phyloP scores from a whole-genome alignment of 2,797 vertebrate species.

The Eidolon dupreanum region DNA sequence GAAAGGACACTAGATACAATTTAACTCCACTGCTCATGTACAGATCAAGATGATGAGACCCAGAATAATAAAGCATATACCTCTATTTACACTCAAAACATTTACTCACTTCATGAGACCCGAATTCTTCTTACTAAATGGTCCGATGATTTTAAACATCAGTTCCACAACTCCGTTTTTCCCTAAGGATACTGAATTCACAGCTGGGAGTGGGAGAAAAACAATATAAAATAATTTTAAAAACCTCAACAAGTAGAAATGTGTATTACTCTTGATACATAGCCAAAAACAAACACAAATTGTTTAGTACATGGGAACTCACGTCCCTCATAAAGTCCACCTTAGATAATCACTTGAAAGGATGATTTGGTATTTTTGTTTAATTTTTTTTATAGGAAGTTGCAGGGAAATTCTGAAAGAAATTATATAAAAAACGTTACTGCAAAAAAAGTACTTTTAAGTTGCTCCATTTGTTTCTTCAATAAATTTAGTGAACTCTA shows the following conservation, averaged over 20 bases:
- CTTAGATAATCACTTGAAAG: neutral
- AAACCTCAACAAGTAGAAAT: neutral
- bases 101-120: constrained; percentile 94
- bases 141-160: constrained; percentile 95
- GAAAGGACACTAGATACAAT: neutral
- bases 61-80: neutral
- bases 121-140: constrained; percentile 96
- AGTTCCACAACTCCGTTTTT: constrained; percentile 96
- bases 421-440: neutral
- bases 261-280: neutral
- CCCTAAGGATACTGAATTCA: constrained; percentile 96
- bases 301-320: neutral
- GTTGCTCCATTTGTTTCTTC: neutral
- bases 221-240: constrained; percentile 36
- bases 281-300: neutral
- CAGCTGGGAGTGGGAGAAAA: constrained; percentile 87
- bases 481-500: neutral
- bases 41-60: neutral
- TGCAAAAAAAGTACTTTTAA: constrained; percentile 14
- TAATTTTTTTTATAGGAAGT: neutral
- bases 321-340: neutral
- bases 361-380: neutral
- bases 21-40: neutral
- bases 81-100: constrained; percentile 61
- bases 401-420: neutral